Conservation (phyloP, 2,113 vertebrate genomes). For the Aphelocoma coerulescens region DNA sequence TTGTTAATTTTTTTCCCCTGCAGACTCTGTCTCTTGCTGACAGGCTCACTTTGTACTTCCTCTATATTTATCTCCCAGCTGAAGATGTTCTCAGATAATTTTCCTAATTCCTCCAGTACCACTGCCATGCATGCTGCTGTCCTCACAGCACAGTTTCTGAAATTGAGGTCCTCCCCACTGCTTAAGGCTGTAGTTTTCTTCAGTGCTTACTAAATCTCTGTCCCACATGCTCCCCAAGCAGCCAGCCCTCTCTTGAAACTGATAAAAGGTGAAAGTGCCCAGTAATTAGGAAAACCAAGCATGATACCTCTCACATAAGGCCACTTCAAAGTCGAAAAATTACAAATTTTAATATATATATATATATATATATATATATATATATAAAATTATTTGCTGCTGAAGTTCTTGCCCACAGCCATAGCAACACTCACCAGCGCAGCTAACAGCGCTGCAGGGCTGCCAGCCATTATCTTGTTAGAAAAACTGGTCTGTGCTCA, state of each 20-base stretch:
- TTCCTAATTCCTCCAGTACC: not conserved
- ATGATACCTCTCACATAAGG: not conserved
- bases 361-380: too few species aligned
- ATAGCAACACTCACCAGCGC: not conserved
- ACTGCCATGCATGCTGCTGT: not conserved
- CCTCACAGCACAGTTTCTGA: not conserved
- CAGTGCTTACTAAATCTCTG: not conserved
- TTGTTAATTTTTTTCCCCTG: conserved; percentile 19
- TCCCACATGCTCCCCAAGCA: not conserved
- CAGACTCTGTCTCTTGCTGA: not conserved
- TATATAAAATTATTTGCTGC: not conserved
- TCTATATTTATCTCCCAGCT: conserved; percentile 6
- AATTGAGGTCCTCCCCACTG: not conserved
- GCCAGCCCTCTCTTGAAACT: not conserved
- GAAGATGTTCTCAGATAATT: not conserved
- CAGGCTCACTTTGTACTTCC: conserved; percentile 23
- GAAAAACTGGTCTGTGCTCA: not conserved
- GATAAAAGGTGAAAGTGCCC: not conserved
- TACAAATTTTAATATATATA: not conserved
- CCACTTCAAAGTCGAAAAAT: not conserved
- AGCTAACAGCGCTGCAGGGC: not conserved
- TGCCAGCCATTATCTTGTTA: not conserved
- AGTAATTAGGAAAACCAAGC: not conserved
- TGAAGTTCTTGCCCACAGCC: not conserved
- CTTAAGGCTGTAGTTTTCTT: not conserved